phyloP scores from a whole-genome alignment of 2,888 invertebrate species.

The Patella depressa region DNA sequence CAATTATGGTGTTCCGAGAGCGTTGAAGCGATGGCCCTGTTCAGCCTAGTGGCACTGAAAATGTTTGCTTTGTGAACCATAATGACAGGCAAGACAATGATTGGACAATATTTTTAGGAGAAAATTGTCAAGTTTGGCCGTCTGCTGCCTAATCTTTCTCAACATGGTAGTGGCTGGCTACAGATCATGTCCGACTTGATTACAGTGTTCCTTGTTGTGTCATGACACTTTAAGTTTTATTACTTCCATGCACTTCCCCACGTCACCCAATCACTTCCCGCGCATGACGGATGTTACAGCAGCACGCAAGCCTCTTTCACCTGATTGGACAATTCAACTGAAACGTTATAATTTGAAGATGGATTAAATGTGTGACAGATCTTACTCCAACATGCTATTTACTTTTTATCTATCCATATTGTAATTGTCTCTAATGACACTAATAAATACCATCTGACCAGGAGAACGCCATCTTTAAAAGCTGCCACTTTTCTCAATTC shows the following conservation, averaged over 20 bases:
- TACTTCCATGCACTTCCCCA: slow-evolving; percentile 10
- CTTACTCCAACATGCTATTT: neutral
- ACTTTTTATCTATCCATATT: too few species aligned
- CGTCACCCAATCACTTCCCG: slow-evolving; percentile 10
- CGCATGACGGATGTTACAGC: slow-evolving; percentile 8
- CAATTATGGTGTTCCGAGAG: too few species aligned
- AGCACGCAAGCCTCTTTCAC: neutral
- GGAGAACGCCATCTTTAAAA: too few species aligned
- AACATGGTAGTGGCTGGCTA: neutral
- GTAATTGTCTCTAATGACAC: slow-evolving; percentile 4
- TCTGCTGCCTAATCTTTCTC: neutral
- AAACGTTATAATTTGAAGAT: slow-evolving; percentile 2
- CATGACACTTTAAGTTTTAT: slow-evolving; percentile 12
- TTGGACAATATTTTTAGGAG: slow-evolving; percentile 2
- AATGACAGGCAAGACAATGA: neutral
- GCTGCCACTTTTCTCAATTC: too few species aligned
- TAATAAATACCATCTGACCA: neutral
- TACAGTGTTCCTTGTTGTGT: slow-evolving; percentile 7
- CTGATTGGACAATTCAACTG: neutral
- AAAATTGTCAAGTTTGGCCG: neutral
- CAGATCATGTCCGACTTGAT: slow-evolving; percentile 7
- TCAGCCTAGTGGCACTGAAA: neutral
- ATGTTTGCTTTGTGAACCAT: neutral
- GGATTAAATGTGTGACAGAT: neutral
- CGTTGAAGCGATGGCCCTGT: too few species aligned